Evolutionary conservation across 2,797 vertebrate species (phyloP), one percentile per base, ranked within the genome.

Genomic region (Paedocypris micromegethes): DNA sequence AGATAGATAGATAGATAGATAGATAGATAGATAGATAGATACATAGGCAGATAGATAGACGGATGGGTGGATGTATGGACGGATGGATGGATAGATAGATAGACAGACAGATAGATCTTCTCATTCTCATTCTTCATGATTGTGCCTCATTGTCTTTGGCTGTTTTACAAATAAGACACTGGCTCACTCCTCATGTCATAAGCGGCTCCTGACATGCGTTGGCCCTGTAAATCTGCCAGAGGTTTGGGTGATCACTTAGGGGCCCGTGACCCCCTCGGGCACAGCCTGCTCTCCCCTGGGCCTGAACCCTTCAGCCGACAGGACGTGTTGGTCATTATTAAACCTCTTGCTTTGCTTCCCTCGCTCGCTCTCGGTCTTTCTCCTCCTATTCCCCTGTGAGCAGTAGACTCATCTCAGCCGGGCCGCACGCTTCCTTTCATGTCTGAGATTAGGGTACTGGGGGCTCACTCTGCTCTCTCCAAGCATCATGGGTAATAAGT

Each of bases 281-380:
- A 40, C 38, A 42, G 51, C 66, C 62, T 67, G 8, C 4, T 41
- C 52, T 62, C 70, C 85, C 81, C 80, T 49, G 75, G 84, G 85
- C 83, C 80, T 68, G 68, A 9, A 45, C 79, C 76, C 83, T 80
- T 84, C 85, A 83, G 83, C 80, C 81, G 82, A 81, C 86, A 86
- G 89, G 86, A 87, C 87, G 86, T 87, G 77, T 79, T 82, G 81
- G 84, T 87, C 83, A 86, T 89, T 89, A 90, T 84, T 76, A 80
- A 81, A 71, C 54, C 70, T 55, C 86, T 84, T 86, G 52, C 86
- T 83, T 23, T 67, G 74, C 58, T 52, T 58, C 55, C 51, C 49
- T 74, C 46, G 65, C 61, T 60, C 75, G 64, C 75, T 76, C 71
- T 66, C 60, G 2, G 69, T 74, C 66, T 64, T 64, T 74, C 72